These are phyloP conservation scores for Cyclina sinensis DNA, from an alignment of 1,140 invertebrate genomes.

Conservation along the genomic window DNA sequence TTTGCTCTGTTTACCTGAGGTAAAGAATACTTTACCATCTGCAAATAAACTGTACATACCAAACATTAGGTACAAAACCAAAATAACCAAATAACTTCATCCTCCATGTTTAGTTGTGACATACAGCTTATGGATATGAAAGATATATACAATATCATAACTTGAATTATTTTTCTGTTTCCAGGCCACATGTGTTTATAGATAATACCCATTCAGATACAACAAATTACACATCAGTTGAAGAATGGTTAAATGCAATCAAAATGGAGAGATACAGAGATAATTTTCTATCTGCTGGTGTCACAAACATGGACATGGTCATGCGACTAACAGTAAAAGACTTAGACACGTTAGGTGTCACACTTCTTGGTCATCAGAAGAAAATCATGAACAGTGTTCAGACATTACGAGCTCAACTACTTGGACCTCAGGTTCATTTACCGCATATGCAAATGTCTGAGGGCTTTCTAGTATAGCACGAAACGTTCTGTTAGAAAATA, in stretches of 20 bases:
- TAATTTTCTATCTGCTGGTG: conserved; percentile 95
- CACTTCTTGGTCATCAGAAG: conserved; percentile 98
- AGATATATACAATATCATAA: too few relatives aligned
- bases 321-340: conserved; percentile 94
- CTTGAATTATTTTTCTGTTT: conserved; percentile 73
- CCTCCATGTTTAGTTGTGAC: too few relatives aligned
- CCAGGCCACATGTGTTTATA: conserved; percentile 92
- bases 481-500: not conserved
- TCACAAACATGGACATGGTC: conserved; percentile 95
- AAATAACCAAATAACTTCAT: too few relatives aligned
- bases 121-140: too few relatives aligned
- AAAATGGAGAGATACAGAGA: conserved; percentile 98
- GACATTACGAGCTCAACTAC: conserved; percentile 94
- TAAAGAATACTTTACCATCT: too few relatives aligned
- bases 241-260: conserved; percentile 97
- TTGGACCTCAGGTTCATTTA: conserved; percentile 88
- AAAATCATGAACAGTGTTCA: conserved; percentile 99
- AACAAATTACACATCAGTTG: conserved; percentile 96
- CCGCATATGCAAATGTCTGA: conserved; percentile 91
- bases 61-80: too few relatives aligned
- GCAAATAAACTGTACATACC: too few relatives aligned
- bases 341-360: conserved; percentile 96
- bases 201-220: conserved; percentile 94
- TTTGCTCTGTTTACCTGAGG: too few relatives aligned
- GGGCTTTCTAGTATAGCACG: conserved; percentile 94